Base-by-base conservation (phyloP, 2,888 invertebrate species). In the Dyspetes luteomarginatus region DNA sequence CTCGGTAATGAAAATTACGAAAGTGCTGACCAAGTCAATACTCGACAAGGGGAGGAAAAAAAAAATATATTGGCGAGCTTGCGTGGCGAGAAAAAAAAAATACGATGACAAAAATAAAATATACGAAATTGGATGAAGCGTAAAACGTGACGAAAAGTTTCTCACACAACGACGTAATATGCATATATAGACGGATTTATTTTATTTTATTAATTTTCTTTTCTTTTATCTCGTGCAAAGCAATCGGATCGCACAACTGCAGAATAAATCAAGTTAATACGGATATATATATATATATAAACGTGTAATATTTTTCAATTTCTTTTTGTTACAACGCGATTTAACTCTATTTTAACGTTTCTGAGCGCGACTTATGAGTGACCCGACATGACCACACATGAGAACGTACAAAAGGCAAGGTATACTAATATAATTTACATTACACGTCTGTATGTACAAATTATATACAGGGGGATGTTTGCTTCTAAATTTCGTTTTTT, bases 371-470 rank as follows among this genome's bases (percentile, higher is more conserved):
- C 36, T 60, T 64, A 50, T 15, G 28, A 5, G 52, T 30, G 72
- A n/a, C 24, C 52, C 17, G 17, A 45, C 48, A 48, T 24, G 55
- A 45, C 64, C 56, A 48, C 43, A 30, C 65, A 50, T 36, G 50
- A 36, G 50, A 79, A 78, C 71, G 67, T 79, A 76, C 67, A 83
- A 76, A 76, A 81, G 52, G 65, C 74, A 69, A 60, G 78, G 24
- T 68, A 52, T 79, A 64, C 76, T 77, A 73, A 68, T 85, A 85
- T 79, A 79, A 83, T 88, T 85, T 85, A 86, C 83, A 88, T 84
- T 84, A 85, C 79, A 81, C 82, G 77, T 81, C 58, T 85, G 65
- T 88, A 88, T 89, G 85, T 89, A 88, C 88, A 89, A 86, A 85
- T 85, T 88, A 88, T 88, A 86, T 88, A 89, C 87, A 88, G 24